Evolutionary conservation across 2,888 invertebrate genomes (phyloP).

Genomic region (Protophormia terraenovae): DNA sequence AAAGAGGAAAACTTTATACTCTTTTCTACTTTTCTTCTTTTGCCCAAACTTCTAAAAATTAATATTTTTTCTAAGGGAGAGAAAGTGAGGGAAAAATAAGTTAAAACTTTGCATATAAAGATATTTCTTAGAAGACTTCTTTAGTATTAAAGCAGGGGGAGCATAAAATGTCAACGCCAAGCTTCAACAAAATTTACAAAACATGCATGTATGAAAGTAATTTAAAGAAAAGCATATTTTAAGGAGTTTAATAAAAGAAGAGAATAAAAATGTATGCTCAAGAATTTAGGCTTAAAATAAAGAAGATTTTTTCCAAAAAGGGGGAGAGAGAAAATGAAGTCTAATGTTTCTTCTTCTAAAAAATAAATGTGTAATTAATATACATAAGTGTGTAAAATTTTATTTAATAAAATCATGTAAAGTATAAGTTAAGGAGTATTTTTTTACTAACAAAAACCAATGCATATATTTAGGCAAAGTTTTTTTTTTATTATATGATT

Average conservation of each 20-base stretch:
- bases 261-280: too few relatives aligned
- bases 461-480: slow-evolving; percentile 28
- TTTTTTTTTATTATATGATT: neutral
- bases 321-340: too few relatives aligned
- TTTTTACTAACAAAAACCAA: slow-evolving; percentile 13
- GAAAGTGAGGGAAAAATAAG: too few relatives aligned
- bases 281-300: too few relatives aligned
- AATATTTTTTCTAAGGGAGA: too few relatives aligned
- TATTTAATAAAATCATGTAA: slow-evolving; percentile 21
- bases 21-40: neutral
- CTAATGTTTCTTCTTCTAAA: neutral
- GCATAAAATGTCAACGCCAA: slow-evolving; percentile 55
- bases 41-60: too few relatives aligned
- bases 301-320: too few relatives aligned
- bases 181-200: neutral
- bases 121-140: neutral
- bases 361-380: neutral
- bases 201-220: slow-evolving; percentile 22
- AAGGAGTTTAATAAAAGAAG: neutral
- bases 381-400: neutral
- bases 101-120: slow-evolving; percentile 37
- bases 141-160: neutral
- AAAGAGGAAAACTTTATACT: slow-evolving; percentile 46
- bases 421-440: neutral
- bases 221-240: slow-evolving; percentile 8